Evolutionary conservation across 92 coral and sea anemone species (phyloP), one percentile per base, ranked within the genome.

Genomic region (Hydrozoanthus gracilis): DNA sequence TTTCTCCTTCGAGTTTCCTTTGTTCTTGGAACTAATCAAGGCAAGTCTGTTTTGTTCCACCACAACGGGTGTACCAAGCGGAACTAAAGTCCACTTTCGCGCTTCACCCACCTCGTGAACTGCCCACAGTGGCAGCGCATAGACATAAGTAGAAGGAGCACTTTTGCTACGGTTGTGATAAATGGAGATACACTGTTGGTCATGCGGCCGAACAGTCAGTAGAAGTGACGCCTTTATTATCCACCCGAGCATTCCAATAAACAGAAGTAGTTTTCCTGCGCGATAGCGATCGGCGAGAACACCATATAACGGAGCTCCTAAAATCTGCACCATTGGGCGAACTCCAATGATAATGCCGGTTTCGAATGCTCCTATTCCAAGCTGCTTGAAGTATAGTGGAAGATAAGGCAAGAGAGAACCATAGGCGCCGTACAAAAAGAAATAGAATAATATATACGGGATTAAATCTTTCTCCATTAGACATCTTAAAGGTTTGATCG

Each of bases 341-440:
- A 90, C 51, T 45, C 96, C 96, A 27, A 91, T 88, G 27, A 93
- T 93, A 48, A 93, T 15, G 6, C 96, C 96, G 39, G 86, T 94
- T 51, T 93, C 91, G 73, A 86, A 89, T 8, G 94, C 92, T 44
- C 79, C 76, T 44, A 93, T 69, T 39, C 94, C 94, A 49, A 91
- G 89, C 71, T 88, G 88, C 83, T 93, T 93, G 70, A 93, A 84
- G 82, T 93, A 93, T 15, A 93, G 86, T 8, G 96, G 92, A 46
- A 93, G 68, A 78, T 91, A 93, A 71, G 96, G 93, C 51, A 90
- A 62, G 49, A 93, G 79, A 18, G 96, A 89, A 5, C 93, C 94
- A 49, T 77, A 86, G 18, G 96, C 91, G 0, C 94, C 96, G 65
- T 93, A 93, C 27, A 93, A 84, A 76, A 89, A 93, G 49, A 93